Evolutionary conservation across 2,888 invertebrate genomes (phyloP).

Genomic region (Allolobophora icterica): DNA sequence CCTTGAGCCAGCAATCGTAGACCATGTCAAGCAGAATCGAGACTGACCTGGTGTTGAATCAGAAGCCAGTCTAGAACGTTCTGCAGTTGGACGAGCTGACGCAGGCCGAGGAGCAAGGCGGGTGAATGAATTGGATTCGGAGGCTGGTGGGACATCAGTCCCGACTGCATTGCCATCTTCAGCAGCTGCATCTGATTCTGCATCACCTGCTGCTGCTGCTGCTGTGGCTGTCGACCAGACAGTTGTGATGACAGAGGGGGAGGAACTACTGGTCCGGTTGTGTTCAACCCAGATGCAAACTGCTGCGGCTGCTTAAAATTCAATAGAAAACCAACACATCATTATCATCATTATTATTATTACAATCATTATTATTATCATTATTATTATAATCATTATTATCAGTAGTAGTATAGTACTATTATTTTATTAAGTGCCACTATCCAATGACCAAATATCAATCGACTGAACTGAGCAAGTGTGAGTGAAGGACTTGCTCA

Average conservation of each 20-base stretch:
- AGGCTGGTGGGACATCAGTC: conserved; percentile 62
- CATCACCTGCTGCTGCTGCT: conserved; percentile 56
- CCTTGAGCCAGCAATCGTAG: too few species aligned
- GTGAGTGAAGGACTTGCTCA: too few species aligned
- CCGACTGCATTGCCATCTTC: conserved; percentile 62
- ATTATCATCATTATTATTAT: too few species aligned
- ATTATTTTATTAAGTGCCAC: too few species aligned
- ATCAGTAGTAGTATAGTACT: too few species aligned
- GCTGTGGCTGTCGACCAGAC: background rate
- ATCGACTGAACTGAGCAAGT: too few species aligned
- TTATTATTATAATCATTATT: too few species aligned
- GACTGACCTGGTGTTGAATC: conserved; percentile 54
- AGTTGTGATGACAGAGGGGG: background rate
- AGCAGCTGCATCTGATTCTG: conserved; percentile 64
- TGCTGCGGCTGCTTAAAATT: background rate
- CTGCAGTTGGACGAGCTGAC: conserved; percentile 82
- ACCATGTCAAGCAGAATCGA: too few species aligned
- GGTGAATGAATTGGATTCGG: conserved; percentile 93
- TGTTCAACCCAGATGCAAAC: background rate
- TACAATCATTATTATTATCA: too few species aligned
- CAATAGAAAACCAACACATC: background rate
- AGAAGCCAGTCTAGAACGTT: conserved; percentile 75
- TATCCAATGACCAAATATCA: too few species aligned
- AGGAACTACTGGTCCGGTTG: background rate
- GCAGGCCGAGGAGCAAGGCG: conserved; percentile 85